phyloP scores from a whole-genome alignment of 1,140 invertebrate genomes.

The Leptinotarsa lineolata region DNA sequence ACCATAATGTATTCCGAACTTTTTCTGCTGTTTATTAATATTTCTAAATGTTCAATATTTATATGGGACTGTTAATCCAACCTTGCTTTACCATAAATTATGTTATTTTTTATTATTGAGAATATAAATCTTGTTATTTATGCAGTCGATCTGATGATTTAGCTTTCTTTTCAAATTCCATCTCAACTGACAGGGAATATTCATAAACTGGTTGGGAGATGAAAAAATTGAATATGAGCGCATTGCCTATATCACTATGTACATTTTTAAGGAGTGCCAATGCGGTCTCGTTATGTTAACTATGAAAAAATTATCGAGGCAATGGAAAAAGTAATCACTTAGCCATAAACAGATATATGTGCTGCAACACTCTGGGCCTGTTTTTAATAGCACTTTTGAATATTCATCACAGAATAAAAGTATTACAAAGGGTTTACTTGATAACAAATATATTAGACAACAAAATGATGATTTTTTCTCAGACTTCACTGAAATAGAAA shows the following conservation, averaged over 20 bases:
- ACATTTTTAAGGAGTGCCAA: constrained; percentile 20
- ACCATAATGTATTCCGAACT: constrained; percentile 19
- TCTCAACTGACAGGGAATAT: constrained; percentile 23
- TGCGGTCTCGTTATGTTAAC: constrained; percentile 12
- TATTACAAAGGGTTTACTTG: no score
- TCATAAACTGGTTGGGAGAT: constrained; percentile 28
- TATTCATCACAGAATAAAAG: background rate
- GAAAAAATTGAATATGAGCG: constrained; percentile 19
- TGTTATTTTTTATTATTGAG: constrained; percentile 22
- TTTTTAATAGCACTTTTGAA: background rate
- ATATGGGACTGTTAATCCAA: constrained; percentile 23
- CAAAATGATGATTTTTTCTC: no score
- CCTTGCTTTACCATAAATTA: constrained; percentile 31
- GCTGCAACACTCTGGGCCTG: background rate
- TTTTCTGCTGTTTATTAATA: constrained; percentile 28
- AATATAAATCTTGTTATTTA: constrained; percentile 28
- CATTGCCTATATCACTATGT: constrained; percentile 19
- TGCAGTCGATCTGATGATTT: constrained; percentile 22
- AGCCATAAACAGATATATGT: background rate
- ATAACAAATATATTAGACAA: no score
- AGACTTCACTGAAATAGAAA: no score
- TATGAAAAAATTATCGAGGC: constrained; percentile 15
- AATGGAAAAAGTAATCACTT: background rate
- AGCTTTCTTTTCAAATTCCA: constrained; percentile 32
- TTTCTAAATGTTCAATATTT: constrained; percentile 32